Evolutionary conservation across 2,113 vertebrate species (phyloP).

Genomic region (Paramisgurnus dabryanus): DNA sequence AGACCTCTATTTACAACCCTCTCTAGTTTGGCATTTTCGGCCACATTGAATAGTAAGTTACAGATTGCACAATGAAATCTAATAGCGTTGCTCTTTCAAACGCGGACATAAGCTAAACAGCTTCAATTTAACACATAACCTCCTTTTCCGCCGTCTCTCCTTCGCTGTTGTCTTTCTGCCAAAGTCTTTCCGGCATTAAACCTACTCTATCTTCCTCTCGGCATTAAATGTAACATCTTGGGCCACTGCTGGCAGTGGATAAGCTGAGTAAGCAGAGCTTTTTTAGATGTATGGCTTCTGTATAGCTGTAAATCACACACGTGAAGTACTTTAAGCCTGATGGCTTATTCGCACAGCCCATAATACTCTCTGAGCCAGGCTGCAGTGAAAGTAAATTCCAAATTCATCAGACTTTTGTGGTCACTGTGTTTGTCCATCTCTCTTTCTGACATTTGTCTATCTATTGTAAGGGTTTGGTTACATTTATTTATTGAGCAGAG

Average conservation of each 20-base stretch:
- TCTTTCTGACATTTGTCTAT: neutral
- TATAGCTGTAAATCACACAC: conserved; percentile 45
- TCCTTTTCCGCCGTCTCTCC: neutral
- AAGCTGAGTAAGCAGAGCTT: conserved; percentile 41
- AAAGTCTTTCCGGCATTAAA: conserved; percentile 39
- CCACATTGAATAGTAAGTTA: neutral
- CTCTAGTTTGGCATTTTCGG: neutral
- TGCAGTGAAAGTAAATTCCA: neutral
- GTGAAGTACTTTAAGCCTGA: conserved; percentile 28
- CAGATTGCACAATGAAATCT: conserved; percentile 9
- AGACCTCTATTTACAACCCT: conserved; percentile 9
- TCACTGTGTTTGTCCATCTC: neutral
- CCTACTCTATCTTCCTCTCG: conserved; percentile 25
- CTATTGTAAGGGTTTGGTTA: too few species aligned
- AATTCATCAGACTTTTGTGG: conserved; percentile 11
- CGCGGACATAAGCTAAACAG: conserved; percentile 1
- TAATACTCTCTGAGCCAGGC: conserved; percentile 18
- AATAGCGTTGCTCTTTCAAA: conserved; percentile 21
- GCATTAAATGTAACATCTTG: conserved; percentile 40
- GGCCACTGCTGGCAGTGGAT: conserved; percentile 34
- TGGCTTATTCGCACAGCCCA: conserved; percentile 38
- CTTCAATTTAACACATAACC: conserved; percentile 11
- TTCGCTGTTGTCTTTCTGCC: conserved; percentile 13
- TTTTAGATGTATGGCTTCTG: conserved; percentile 37
- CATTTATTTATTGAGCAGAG: too few species aligned